Evolutionary conservation across 2,113 vertebrate genomes (phyloP), one percentile per base, ranked within the genome.

Genomic region (Balaenoptera acutorostrata): DNA sequence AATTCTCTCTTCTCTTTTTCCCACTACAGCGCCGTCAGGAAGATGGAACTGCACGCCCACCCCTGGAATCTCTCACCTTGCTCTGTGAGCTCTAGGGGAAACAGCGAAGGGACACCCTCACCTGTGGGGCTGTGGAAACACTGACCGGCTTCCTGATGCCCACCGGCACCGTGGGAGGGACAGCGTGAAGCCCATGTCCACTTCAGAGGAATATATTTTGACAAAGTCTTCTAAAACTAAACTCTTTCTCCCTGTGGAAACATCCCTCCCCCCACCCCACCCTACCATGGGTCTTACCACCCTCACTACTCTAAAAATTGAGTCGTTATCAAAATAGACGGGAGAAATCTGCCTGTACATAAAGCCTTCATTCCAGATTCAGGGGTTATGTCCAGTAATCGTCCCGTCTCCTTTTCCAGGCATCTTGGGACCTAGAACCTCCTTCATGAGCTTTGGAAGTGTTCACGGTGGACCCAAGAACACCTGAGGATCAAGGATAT

Each of bases 221-320:
- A 86, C 18, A 52, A 80, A 49, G 2, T 36, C 85, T 90, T 93
- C 49, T 75, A 81, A 92, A 88, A 75, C 46, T 41, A 86, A 88
- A 88, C 41, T 55, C n/a, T 74, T n/a, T 44, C 10, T 88, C 18
- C 31, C 63, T 4, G 1, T 75, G 49, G 61, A 81, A 64, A 96
- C 18, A 64, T 10, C 27, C 29, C 33, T 49, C 10, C 18, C 27
- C 72, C 72, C 44, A 75, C 44, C 2, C 2, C 8, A 11, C 55
- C 18, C 55, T 7, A 21, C 55, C 55, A 7, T 6, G 61, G 21
- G 11, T 66, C 8, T 21, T 84, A 66, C 10, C 13, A 57, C 75
- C 2, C 33, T 44, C 39, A 31, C 9, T 29, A 68, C n/a, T 68
- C 46, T n/a, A 85, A 85, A 81, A 93, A 74, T 36, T 13, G 21